Conservation (phyloP, 2,113 vertebrate genomes). For the Cervus canadensis region DNA sequence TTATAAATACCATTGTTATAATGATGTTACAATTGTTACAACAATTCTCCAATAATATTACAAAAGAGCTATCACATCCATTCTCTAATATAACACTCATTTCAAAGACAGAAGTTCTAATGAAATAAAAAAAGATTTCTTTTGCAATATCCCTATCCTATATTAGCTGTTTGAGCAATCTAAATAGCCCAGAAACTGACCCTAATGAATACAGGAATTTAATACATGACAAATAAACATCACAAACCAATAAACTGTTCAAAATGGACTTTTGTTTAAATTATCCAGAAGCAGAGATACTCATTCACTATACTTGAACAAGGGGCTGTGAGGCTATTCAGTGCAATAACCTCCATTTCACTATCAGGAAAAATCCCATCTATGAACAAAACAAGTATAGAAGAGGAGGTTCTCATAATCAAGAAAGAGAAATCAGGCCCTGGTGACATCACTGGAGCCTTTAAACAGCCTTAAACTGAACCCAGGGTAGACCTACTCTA, state of each 20-base stretch:
- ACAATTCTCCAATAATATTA: not conserved
- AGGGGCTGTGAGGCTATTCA: not conserved
- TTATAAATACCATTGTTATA: not conserved
- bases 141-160: not conserved
- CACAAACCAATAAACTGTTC: not conserved
- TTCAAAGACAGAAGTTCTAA: not conserved
- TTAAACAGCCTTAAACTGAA: not conserved
- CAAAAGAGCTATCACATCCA: not conserved
- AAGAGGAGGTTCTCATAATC: not conserved
- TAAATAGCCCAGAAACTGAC: not conserved
- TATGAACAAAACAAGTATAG: not conserved
- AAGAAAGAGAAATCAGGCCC: not conserved
- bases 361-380: not conserved
- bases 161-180: not conserved
- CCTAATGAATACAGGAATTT: not conserved
- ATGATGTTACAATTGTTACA: not conserved
- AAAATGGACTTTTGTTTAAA: not conserved
- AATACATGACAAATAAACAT: not conserved
- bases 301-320: not conserved
- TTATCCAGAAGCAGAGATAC: not conserved
- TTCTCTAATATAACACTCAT: not conserved
- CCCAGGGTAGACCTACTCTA: not conserved
- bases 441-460: not conserved
- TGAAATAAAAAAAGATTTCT: not conserved
- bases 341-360: not conserved